phyloP scores from a whole-genome alignment of 2,797 vertebrate genomes.

The Gymnoscopelus microlampas region DNA sequence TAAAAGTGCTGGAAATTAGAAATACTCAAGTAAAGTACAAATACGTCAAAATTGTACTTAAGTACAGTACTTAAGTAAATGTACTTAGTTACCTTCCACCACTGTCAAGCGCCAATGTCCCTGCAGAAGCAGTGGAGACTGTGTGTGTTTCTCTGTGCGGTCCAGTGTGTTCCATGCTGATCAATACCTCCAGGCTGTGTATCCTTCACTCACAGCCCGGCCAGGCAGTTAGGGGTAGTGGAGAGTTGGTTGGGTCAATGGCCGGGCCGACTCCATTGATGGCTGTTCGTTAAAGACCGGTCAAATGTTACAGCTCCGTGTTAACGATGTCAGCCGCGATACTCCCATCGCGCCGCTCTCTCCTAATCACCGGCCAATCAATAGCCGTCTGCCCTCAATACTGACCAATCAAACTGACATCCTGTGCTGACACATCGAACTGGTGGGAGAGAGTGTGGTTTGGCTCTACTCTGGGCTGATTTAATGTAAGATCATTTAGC shows the following conservation, averaged over 20 bases:
- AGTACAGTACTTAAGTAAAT: too few relatives aligned
- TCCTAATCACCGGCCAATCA: conserved; percentile 77
- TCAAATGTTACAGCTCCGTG: conserved; percentile 55
- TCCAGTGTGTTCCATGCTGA: conserved; percentile 46
- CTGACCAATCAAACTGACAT: conserved; percentile 66
- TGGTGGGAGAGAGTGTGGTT: conserved; percentile 23
- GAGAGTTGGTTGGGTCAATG: conserved; percentile 69
- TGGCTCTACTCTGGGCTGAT: background rate
- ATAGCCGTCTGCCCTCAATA: conserved; percentile 67
- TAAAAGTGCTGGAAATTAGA: too few relatives aligned
- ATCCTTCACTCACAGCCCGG: conserved; percentile 53
- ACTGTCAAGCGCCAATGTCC: too few relatives aligned
- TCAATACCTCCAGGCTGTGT: conserved; percentile 56
- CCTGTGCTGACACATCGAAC: conserved; percentile 55
- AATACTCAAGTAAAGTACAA: too few relatives aligned
- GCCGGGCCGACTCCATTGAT: conserved; percentile 61
- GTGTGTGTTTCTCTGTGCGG: conserved; percentile 3
- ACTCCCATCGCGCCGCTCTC: conserved; percentile 64
- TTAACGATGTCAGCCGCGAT: conserved; percentile 71
- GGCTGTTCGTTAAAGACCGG: conserved; percentile 73
- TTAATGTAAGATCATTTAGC: background rate
- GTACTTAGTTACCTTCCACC: too few relatives aligned
- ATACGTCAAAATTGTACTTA: too few relatives aligned
- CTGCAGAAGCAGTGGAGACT: too few relatives aligned
- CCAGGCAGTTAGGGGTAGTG: conserved; percentile 55